Conservation (phyloP, 2,797 vertebrate genomes). For the Spinus pinus region DNA sequence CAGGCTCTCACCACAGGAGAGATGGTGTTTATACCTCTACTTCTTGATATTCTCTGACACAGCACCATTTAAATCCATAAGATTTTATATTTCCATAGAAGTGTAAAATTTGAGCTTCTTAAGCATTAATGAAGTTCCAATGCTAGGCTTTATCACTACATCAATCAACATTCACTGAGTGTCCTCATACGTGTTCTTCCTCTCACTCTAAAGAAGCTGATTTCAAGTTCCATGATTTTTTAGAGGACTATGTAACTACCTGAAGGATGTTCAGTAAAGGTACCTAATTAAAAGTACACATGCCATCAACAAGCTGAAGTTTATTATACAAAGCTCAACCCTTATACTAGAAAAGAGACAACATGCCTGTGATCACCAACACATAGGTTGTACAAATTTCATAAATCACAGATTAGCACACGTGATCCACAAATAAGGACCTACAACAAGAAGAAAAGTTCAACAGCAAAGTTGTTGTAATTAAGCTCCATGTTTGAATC, state of each 20-base stretch:
- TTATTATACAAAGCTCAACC: background rate
- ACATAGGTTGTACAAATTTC: background rate
- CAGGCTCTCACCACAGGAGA: background rate
- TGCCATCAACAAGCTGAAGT: background rate
- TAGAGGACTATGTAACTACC: background rate
- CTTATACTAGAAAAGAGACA: background rate
- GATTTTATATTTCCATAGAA: background rate
- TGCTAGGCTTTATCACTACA: background rate
- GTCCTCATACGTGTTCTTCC: background rate
- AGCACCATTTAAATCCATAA: background rate
- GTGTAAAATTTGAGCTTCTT: background rate
- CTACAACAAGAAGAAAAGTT: background rate
- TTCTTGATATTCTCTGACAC: background rate
- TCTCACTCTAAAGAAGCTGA: background rate
- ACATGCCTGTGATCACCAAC: background rate
- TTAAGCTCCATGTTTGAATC: background rate
- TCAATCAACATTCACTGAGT: background rate
- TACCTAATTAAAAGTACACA: background rate
- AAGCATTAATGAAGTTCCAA: background rate
- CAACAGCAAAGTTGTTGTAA: background rate
- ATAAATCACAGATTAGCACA: background rate
- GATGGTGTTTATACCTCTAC: background rate
- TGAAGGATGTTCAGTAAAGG: background rate
- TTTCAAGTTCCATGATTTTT: background rate
- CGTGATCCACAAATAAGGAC: background rate